Conservation (phyloP, 2,888 invertebrate species). For the Lepidocyrtoides sp. region DNA sequence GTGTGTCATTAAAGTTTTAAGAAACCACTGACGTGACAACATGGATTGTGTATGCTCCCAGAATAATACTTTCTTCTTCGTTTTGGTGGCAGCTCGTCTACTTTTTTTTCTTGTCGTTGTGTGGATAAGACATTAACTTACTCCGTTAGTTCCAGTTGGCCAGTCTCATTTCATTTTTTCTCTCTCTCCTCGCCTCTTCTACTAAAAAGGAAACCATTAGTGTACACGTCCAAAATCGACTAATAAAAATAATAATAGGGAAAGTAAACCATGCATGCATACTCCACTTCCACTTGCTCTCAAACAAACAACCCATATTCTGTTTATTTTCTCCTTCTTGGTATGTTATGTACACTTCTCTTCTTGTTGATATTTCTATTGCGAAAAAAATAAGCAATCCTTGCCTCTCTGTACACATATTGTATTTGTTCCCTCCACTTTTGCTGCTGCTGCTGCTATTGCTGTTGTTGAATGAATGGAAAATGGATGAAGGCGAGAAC, state of each 20-base stretch:
- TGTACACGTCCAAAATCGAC: slow-evolving; percentile 16
- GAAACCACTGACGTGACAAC: not conserved
- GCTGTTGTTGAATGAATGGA: slow-evolving; percentile 13
- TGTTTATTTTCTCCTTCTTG: slow-evolving; percentile 27
- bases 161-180: slow-evolving; percentile 22
- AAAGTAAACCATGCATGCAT: not conserved
- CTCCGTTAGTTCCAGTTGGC: slow-evolving; percentile 60
- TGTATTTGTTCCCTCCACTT: not conserved
- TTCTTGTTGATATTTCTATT: slow-evolving; percentile 34
- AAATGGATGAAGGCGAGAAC: slow-evolving; percentile 76
- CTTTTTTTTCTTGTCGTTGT: not conserved
- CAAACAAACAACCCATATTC: not conserved
- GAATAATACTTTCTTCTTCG: not conserved
- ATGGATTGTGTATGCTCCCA: not conserved
- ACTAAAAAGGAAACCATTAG: slow-evolving; percentile 31
- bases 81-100: not conserved
- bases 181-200: not conserved
- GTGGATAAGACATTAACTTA: slow-evolving; percentile 37
- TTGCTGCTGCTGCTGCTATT: not conserved
- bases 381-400: not conserved
- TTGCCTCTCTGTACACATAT: not conserved
- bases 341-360: not conserved
- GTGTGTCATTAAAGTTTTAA: too few relatives aligned
- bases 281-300: not conserved
- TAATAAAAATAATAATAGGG: not conserved